A percentile compares a stretch with the other conserved stretches of the same genome.
Evolutionary conservation across 1,140 invertebrate genomes (phyloP).

Genomic region (Plectrocnemia conspersa): DNA sequence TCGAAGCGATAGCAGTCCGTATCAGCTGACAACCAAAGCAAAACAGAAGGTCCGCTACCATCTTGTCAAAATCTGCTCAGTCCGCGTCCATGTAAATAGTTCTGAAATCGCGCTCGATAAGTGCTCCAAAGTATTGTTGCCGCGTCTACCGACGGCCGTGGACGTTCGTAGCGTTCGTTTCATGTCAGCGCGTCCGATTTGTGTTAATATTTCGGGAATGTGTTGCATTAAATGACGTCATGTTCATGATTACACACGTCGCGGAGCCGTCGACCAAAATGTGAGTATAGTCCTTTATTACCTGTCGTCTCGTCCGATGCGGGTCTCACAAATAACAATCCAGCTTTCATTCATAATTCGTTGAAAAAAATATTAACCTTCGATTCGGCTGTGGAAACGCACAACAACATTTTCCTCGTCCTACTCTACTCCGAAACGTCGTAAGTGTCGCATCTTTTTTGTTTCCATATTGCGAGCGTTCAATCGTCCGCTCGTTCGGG

Average conservation of each 20-base stretch:
- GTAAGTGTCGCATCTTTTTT: background rate
- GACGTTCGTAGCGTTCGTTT: conserved; percentile 40
- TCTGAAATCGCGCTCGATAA: too few relatives aligned
- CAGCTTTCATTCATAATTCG: background rate
- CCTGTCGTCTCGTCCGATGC: conserved; percentile 29
- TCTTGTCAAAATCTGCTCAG: conserved; percentile 48
- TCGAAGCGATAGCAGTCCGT: conserved; percentile 37
- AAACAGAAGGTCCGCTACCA: conserved; percentile 55
- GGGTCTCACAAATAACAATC: background rate
- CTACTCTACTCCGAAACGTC: too few relatives aligned
- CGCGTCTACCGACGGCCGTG: background rate
- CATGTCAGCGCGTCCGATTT: conserved; percentile 45
- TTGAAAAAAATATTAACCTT: background rate
- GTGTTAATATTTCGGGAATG: conserved; percentile 51
- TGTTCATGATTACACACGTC: conserved; percentile 53
- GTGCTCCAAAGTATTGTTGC: background rate
- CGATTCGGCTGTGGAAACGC: background rate
- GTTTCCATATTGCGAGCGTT: background rate
- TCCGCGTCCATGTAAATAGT: background rate
- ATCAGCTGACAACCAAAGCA: conserved; percentile 56
- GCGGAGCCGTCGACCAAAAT: conserved; percentile 45
- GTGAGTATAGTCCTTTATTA: conserved; percentile 53
- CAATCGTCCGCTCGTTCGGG: background rate
- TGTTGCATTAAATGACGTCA: conserved; percentile 54
- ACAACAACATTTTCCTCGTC: too few relatives aligned